Evolutionary conservation across 2,797 vertebrate genomes (phyloP).

Genomic region (Dryobates pubescens): DNA sequence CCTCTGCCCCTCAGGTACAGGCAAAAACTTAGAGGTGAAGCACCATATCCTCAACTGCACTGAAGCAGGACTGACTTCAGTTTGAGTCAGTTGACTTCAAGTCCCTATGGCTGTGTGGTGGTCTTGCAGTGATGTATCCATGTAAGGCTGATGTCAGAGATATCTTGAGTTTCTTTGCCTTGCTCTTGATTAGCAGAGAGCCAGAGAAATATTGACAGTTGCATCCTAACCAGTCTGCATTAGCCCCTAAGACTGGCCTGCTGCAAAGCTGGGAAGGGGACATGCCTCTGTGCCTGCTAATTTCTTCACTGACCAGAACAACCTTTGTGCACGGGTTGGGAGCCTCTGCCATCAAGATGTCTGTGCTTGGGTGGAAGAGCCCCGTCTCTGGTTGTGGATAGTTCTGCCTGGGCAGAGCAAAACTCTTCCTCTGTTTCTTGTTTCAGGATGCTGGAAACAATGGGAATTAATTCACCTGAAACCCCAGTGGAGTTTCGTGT

Average conservation of each 20-base stretch:
- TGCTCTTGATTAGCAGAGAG: neutral
- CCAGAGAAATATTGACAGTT: neutral
- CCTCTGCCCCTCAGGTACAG: neutral
- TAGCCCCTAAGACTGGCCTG: neutral
- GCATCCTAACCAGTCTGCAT: neutral
- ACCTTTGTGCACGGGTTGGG: neutral
- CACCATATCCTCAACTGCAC: neutral
- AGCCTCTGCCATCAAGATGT: neutral
- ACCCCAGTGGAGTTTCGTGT: constrained; percentile 52
- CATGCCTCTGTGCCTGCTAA: neutral
- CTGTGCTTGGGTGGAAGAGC: neutral
- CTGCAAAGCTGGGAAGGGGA: neutral
- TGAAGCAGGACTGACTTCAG: neutral
- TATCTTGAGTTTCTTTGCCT: neutral
- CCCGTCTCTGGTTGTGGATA: neutral
- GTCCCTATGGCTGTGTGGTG: neutral
- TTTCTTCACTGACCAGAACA: neutral
- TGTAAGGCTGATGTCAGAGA: neutral
- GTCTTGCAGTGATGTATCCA: neutral
- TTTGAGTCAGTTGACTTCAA: neutral
- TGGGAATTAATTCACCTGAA: constrained; percentile 44
- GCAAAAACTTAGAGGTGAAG: neutral
- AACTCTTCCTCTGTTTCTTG: neutral
- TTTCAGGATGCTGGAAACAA: constrained; percentile 55
- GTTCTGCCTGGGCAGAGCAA: neutral